These are phyloP conservation scores for Cephus rjabovi DNA, from an alignment of 2,888 invertebrate genomes.

Conservation along the genomic window DNA sequence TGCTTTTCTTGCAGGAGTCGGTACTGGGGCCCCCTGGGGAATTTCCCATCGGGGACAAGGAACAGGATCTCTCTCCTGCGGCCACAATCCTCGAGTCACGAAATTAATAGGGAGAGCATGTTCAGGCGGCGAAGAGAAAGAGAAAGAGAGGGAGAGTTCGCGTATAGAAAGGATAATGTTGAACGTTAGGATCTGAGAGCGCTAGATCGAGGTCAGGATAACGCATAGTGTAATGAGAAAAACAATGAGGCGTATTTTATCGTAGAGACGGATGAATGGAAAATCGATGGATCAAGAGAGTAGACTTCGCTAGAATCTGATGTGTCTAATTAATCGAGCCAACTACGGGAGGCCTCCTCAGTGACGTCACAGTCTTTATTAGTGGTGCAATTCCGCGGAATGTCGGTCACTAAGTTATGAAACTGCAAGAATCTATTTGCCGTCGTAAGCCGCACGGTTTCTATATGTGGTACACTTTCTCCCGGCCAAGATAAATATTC, in stretches of 20 bases:
- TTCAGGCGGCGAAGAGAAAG: not conserved
- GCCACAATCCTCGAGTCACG: not conserved
- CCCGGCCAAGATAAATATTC: slow-evolving; percentile 51
- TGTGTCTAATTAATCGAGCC: slow-evolving; percentile 20
- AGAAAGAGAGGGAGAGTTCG: not conserved
- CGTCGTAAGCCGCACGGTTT: slow-evolving; percentile 19
- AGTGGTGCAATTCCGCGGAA: slow-evolving; percentile 58
- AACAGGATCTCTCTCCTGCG: not conserved
- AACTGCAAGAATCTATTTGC: slow-evolving; percentile 59
- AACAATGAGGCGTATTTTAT: not conserved
- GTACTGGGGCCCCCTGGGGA: not conserved
- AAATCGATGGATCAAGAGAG: not conserved
- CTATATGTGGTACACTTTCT: slow-evolving; percentile 54
- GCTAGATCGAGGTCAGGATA: not conserved
- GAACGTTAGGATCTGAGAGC: not conserved
- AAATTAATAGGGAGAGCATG: not conserved
- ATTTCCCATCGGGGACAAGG: not conserved
- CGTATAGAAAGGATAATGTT: not conserved
- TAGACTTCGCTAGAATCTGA: not conserved
- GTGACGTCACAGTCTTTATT: slow-evolving; percentile 58
- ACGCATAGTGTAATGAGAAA: not conserved
- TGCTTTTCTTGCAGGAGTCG: not conserved
- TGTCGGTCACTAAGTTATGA: slow-evolving; percentile 64
- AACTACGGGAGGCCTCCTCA: slow-evolving; percentile 34
- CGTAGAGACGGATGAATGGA: not conserved